Conservation (phyloP, 2,888 invertebrate species). For the Xylocampa areola region DNA sequence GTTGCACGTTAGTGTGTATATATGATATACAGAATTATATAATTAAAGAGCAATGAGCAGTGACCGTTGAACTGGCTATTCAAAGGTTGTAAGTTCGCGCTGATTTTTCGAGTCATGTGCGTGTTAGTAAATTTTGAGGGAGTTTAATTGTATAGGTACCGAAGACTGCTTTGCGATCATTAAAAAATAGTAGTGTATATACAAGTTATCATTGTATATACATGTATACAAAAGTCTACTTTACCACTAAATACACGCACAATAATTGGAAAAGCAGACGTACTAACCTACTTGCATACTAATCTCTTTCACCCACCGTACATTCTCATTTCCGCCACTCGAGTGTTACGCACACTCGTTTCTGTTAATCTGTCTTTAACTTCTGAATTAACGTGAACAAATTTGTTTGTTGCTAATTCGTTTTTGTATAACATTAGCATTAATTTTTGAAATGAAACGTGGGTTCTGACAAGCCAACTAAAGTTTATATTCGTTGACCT, state of each 20-base stretch:
- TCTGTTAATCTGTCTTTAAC: constrained; percentile 18
- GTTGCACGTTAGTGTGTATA: too few species aligned
- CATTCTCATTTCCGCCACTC: constrained; percentile 2
- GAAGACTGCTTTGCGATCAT: too few species aligned
- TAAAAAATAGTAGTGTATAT: too few species aligned
- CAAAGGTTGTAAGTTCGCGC: too few species aligned
- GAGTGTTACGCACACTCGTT: background rate
- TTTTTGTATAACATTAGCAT: constrained; percentile 15
- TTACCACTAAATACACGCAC: background rate
- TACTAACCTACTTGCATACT: background rate
- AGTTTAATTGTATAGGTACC: too few species aligned
- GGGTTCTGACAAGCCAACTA: constrained; percentile 22
- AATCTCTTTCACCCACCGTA: constrained; percentile 17
- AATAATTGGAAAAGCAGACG: background rate
- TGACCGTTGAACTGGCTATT: too few species aligned
- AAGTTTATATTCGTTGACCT: constrained; percentile 27
- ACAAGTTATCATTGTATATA: too few species aligned
- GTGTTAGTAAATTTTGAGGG: too few species aligned
- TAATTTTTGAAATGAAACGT: constrained; percentile 17
- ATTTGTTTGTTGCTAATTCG: constrained; percentile 18
- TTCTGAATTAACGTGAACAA: constrained; percentile 22
- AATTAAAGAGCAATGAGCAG: too few species aligned
- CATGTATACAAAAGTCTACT: too few species aligned
- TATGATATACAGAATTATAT: too few species aligned
- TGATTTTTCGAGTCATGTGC: too few species aligned